Percentiles rank a stretch among this genome's conserved stretches.
Evolutionary conservation across 1,140 invertebrate genomes (phyloP).

Genomic region (Scaptomyza hsui): DNA sequence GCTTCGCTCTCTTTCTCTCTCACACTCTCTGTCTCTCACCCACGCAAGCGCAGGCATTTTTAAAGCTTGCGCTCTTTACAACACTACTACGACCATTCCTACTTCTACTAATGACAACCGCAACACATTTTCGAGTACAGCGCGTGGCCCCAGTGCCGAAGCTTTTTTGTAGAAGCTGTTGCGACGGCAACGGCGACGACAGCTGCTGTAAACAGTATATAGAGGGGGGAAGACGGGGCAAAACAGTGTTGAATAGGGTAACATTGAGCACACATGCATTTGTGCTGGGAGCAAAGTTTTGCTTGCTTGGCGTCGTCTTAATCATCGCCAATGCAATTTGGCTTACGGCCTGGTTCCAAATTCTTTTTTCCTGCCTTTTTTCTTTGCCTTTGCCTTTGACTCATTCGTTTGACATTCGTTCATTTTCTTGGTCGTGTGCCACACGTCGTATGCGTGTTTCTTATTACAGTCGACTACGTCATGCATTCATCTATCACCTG

Average conservation of each 20-base stretch:
- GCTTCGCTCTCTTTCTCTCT: conserved; percentile 34
- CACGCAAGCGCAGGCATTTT: conserved; percentile 62
- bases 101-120: conserved; percentile 44
- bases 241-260: conserved; percentile 10
- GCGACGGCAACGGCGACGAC: conserved; percentile 32
- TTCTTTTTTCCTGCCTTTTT: conserved; percentile 14
- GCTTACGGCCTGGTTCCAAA: conserved; percentile 57
- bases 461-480: conserved; percentile 71
- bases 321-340: conserved; percentile 52
- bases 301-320: conserved; percentile 7
- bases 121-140: conserved; percentile 74
- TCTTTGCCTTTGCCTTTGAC: conserved; percentile 49
- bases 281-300: conserved; percentile 16
- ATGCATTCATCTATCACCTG: conserved; percentile 67
- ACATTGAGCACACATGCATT: conserved; percentile 33
- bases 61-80: conserved; percentile 16
- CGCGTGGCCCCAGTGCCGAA: conserved; percentile 31
- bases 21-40: conserved; percentile 6
- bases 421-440: conserved; percentile 67
- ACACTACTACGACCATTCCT: background rate
- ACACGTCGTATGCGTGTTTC: conserved; percentile 79
- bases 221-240: background rate
- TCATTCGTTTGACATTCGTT: conserved; percentile 41
- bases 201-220: conserved; percentile 70
- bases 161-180: conserved; percentile 54